Percentiles rank a stretch among this genome's conserved stretches.
Evolutionary conservation across 37 sponge, comb jelly and placozoan genomes (phyloP).

Genomic region (Halisarca cf. caerulea): DNA sequence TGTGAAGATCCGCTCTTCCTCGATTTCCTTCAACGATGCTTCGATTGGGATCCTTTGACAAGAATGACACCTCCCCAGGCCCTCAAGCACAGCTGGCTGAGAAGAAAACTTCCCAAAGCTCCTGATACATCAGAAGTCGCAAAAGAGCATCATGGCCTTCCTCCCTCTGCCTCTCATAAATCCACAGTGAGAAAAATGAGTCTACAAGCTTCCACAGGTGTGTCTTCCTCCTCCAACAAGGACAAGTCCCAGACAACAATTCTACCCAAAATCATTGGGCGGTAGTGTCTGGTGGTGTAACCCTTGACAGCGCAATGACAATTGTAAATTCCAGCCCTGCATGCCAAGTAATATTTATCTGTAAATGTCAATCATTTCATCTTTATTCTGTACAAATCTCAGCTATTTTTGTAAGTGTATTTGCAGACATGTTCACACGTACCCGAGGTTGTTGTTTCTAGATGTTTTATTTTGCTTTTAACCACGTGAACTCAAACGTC

Average conservation of each 20-base stretch:
- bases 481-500: too few relatives aligned
- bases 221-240: conserved; percentile 37
- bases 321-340: not conserved
- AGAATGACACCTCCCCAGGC: conserved; percentile 80
- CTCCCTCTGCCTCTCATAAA: conserved; percentile 24
- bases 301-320: not conserved
- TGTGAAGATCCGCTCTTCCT: conserved; percentile 89
- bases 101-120: conserved; percentile 48
- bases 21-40: conserved; percentile 75
- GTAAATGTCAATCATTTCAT: too few relatives aligned
- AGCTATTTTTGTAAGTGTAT: too few relatives aligned
- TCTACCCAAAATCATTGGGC: conserved; percentile 87
- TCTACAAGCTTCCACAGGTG: conserved; percentile 12
- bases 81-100: conserved; percentile 82
- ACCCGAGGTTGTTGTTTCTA: too few relatives aligned
- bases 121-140: conserved; percentile 38
- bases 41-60: conserved; percentile 71
- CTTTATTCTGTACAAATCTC: too few relatives aligned
- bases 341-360: too few relatives aligned
- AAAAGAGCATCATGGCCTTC: conserved; percentile 29
- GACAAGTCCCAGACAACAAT: conserved; percentile 69
- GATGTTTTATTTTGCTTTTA: too few relatives aligned
- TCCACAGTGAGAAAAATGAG: conserved; percentile 18
- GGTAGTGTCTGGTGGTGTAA: too few relatives aligned
- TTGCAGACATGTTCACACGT: too few relatives aligned